These are phyloP conservation scores for Calvadosia cruxmelitensis DNA, from an alignment of 30 jellyfish, hydroid and myxozoan species.

Conservation along the genomic window DNA sequence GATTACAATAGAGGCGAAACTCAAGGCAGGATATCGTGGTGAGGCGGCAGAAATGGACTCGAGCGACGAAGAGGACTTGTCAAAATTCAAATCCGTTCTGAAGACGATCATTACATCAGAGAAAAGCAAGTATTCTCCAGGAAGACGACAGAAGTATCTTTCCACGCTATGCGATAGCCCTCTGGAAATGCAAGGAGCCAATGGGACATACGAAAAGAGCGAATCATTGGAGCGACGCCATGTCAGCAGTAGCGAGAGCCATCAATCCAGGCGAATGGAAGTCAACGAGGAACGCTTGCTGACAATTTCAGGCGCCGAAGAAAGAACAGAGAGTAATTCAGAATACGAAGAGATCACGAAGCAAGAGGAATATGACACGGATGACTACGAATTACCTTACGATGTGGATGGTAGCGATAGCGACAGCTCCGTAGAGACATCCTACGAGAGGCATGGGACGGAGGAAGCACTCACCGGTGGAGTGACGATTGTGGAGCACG, in stretches of 20 bases:
- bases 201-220: background rate
- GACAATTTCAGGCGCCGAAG: background rate
- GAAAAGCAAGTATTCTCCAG: background rate
- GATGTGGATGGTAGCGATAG: background rate
- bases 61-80: background rate
- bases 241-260: background rate
- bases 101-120: background rate
- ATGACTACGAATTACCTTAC: background rate
- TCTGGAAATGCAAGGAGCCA: background rate
- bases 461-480: background rate
- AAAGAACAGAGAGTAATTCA: too few relatives aligned
- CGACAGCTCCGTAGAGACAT: background rate
- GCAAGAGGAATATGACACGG: background rate
- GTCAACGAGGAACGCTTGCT: background rate
- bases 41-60: background rate
- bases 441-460: background rate
- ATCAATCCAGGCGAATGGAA: background rate
- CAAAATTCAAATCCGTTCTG: background rate
- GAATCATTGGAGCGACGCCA: background rate
- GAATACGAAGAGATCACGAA: background rate
- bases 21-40: background rate
- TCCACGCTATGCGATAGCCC: background rate
- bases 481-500: background rate
- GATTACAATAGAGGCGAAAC: background rate
- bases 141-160: background rate